phyloP scores from a whole-genome alignment of 2,888 invertebrate genomes.

The Oasisia sp. region DNA sequence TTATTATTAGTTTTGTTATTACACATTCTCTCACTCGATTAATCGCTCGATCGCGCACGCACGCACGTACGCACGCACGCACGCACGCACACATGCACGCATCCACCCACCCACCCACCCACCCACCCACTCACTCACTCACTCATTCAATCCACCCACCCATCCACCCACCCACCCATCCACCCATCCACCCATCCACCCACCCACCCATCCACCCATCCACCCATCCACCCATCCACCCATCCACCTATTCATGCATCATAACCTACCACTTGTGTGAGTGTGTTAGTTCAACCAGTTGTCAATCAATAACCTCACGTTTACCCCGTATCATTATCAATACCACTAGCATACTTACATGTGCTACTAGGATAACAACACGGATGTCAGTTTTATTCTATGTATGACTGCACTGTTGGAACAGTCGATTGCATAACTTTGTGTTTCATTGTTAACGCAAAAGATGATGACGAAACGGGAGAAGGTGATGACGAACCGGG shows the following conservation, averaged over 20 bases:
- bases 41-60: too few relatives aligned
- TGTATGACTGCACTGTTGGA: too few relatives aligned
- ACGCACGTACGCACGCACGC: not conserved
- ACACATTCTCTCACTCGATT: not conserved
- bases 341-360: too few relatives aligned
- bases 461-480: too few relatives aligned
- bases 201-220: not conserved
- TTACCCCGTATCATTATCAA: too few relatives aligned
- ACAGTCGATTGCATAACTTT: too few relatives aligned
- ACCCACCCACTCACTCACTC: not conserved
- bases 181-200: not conserved
- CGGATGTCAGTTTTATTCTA: too few relatives aligned
- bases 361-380: too few relatives aligned
- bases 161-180: not conserved
- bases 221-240: too few relatives aligned
- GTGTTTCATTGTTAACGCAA: too few relatives aligned
- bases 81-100: not conserved
- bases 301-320: not conserved
- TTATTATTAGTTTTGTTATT: not conserved
- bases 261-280: not conserved
- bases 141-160: not conserved
- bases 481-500: too few relatives aligned
- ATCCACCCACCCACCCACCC: not conserved
- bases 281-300: not conserved
- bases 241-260: not conserved